phyloP scores from a whole-genome alignment of 2,113 vertebrate genomes.

The Castor canadensis region DNA sequence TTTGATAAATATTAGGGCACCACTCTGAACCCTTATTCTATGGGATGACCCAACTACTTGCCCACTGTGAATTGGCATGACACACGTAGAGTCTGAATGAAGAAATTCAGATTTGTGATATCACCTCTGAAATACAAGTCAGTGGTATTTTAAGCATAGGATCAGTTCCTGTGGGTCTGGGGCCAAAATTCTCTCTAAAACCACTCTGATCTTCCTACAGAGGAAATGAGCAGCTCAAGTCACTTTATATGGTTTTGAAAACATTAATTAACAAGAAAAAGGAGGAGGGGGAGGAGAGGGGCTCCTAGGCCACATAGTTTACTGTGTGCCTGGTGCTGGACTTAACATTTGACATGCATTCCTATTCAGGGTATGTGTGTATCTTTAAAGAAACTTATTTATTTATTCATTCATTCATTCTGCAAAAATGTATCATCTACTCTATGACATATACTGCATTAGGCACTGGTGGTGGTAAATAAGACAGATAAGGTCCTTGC shows the following conservation, averaged over 20 bases:
- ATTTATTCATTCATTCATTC: constrained; percentile 50
- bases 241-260: constrained; percentile 21
- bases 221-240: constrained; percentile 34
- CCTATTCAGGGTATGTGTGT: background rate
- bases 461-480: background rate
- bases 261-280: constrained; percentile 1
- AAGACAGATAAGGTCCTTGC: background rate
- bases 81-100: background rate
- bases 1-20: constrained; percentile 31
- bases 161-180: background rate
- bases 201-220: background rate
- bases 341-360: background rate
- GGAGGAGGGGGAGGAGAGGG: background rate
- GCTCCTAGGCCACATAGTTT: background rate
- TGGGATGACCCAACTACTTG: background rate
- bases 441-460: background rate
- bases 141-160: background rate
- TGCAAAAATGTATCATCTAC: background rate
- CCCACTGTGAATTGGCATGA: constrained; percentile 4
- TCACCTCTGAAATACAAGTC: constrained; percentile 3
- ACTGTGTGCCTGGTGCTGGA: background rate
- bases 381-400: background rate
- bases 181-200: constrained; percentile 36
- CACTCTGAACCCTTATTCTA: background rate
- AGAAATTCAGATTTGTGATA: background rate